Evolutionary conservation across 1,140 invertebrate genomes (phyloP), one percentile per base, ranked within the genome.

Genomic region (Telenomus remus): DNA sequence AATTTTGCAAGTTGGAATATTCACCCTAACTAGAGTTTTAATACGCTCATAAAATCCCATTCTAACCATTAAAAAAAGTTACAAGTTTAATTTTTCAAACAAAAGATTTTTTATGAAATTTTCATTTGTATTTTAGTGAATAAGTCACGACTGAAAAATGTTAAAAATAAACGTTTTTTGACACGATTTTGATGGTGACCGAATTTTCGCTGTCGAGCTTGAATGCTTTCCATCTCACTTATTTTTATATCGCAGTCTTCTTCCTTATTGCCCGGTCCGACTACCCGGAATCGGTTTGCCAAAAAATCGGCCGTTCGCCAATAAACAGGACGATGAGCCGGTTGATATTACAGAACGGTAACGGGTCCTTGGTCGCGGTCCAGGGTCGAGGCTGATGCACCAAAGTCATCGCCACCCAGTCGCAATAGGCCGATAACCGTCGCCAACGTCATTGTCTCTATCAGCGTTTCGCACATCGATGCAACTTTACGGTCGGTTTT

Each of bases 301-400:
- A 54, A 60, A 76, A 70, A 76, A 65, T 66, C 56, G 60, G 46
- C 44, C 55, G 49, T 53, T 76, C 54, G 55, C 65, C 65, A 65
- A 76, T 76, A 76, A 76, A 76, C 70, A 65, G 65, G 65, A 76
- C 65, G 73, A 76, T 76, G 73, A 59, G 73, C 73, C 66, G 37
- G 49, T 50, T 46, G 73, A 70, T 70, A 75, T 68, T 69, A 43
- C 37, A 46, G 53, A 69, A 63, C 53, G 59, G 72, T 75, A 75
- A 75, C 72, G 72, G 72, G 60, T 69, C 53, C 72, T 64, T 59
- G 43, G 16, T 43, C 34, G 48, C 53, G 55, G 37, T 50, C 4
- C 19, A 19, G 33, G 35, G 15, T 56, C 53, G 37, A 16, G 5
- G 43, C 9, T 1, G n/a, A n/a, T n/a, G 39, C 37, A 37, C 47